Percentiles rank a stretch among this genome's conserved stretches.
These are phyloP conservation scores for Hemiscyllium ocellatum DNA, from an alignment of 2,113 vertebrate species.

Conservation along the genomic window DNA sequence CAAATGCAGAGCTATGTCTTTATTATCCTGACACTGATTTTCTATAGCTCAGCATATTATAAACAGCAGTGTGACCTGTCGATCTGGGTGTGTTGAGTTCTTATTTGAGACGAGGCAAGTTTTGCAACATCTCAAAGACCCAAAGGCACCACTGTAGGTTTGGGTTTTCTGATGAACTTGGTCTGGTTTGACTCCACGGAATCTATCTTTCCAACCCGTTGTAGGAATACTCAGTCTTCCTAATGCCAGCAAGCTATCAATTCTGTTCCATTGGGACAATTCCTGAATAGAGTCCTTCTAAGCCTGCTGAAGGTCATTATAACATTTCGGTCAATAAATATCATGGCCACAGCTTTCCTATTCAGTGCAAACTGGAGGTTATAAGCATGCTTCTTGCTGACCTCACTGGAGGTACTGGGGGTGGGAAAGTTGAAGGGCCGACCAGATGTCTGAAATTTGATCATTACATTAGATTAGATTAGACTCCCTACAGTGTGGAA, in stretches of 20 bases:
- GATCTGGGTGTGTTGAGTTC: not conserved
- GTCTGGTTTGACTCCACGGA: not conserved
- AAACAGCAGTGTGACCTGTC: not conserved
- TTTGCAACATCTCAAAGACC: not conserved
- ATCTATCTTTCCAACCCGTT: not conserved
- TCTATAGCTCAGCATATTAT: not conserved
- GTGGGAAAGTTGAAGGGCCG: not conserved
- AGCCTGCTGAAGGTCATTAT: not conserved
- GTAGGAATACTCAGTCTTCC: not conserved
- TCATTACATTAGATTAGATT: too few species aligned
- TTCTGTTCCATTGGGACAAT: not conserved
- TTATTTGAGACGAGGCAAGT: not conserved
- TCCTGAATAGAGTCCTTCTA: not conserved
- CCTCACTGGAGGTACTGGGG: not conserved
- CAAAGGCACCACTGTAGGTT: not conserved
- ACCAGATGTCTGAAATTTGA: constrained; percentile 20
- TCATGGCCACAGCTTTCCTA: not conserved
- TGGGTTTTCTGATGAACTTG: not conserved
- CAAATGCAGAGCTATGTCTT: not conserved
- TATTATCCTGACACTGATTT: not conserved
- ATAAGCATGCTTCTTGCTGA: not conserved
- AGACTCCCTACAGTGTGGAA: too few species aligned
- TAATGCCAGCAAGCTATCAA: not conserved
- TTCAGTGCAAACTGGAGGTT: not conserved
- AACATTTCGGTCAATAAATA: not conserved